Base-by-base conservation (phyloP, 2,888 invertebrate species). In the Corbicula japonica region DNA sequence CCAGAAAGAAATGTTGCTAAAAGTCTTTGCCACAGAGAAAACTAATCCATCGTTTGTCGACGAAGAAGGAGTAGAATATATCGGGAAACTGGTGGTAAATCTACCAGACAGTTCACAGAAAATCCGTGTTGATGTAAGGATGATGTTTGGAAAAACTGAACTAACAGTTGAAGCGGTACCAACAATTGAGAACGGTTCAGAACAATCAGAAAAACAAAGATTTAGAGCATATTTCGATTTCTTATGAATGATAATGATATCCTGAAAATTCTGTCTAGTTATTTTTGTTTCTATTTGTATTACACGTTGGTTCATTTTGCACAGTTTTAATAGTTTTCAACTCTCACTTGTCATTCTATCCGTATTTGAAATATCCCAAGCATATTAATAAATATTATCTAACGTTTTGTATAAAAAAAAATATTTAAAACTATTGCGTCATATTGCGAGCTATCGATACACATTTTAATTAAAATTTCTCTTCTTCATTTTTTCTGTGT, bases 91-190 rank as follows among this genome's bases (percentile, higher is more conserved):
- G 6, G 68, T 82, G 8, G 84, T 87, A 4, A 75, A 79, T 30
- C 62, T 86, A 12, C 87, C 87, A 18, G 81, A 84, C 15, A 66
- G 58, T 2, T 68, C 72, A 4, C 83, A 85, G 3, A 77, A 75
- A 63, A 74, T 85, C 0, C 63, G 76, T 32, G 87, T 86, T 0
- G 85, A 84, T 41, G 85, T 87, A 1, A 82, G 70, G n/a, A 86
- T 87, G 85, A 85, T 86, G 80, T 84, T 87, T 74, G 87, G 87
- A 2, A 83, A 84, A 61, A 86, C 87, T 15, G 87, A 87, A 65
- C 70, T 87, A 10, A 78, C 73, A 69, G 85, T 87, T 18, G 81
- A 84, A 61, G 87, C 87, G 5, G 66, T n/a, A n/a, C n/a, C n/a
- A n/a, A n/a, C n/a, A n/a, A n/a, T n/a, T n/a, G n/a, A n/a, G n/a